A percentile compares a stretch with the other conserved stretches of the same genome.
Conservation (phyloP, 1,140 invertebrate genomes). For the Semibalanus balanoides region DNA sequence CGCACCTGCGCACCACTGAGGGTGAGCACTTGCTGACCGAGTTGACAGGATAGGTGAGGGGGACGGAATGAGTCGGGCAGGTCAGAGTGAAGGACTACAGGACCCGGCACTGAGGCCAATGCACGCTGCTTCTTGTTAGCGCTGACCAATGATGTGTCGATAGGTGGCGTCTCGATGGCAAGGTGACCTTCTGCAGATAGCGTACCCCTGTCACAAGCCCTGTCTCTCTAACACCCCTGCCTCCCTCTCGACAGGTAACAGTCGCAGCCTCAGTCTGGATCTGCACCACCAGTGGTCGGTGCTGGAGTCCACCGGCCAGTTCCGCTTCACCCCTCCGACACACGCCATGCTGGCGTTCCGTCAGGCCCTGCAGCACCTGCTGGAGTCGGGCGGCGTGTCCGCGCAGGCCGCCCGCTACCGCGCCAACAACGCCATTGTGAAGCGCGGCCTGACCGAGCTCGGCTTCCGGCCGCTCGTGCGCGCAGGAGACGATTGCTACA, state of each 20-base stretch:
- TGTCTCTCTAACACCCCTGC: conserved; percentile 2
- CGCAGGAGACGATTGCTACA: conserved; percentile 27
- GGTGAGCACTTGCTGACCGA: no score
- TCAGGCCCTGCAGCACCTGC: conserved; percentile 32
- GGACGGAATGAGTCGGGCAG: no score
- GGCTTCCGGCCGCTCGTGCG: conserved; percentile 33
- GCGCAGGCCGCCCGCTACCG: conserved; percentile 32
- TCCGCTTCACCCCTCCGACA: conserved; percentile 39
- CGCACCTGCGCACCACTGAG: conserved; percentile 30
- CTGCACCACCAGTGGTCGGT: conserved; percentile 33
- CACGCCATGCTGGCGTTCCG: conserved; percentile 35
- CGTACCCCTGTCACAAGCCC: no score
- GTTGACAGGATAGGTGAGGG: no score
- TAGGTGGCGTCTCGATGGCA: no score
- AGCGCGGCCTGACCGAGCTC: conserved; percentile 31
- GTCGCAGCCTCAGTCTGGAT: conserved; percentile 32
- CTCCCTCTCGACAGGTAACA: conserved; percentile 26
- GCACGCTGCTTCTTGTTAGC: no score
- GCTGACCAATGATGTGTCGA: no score
- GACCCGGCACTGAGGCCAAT: no score
- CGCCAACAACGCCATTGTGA: conserved; percentile 30
- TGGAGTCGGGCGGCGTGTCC: conserved; percentile 31
- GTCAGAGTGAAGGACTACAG: no score
- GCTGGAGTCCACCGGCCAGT: conserved; percentile 33
- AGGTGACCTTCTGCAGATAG: no score